phyloP scores from a whole-genome alignment of 2,888 invertebrate genomes.

The Mesodorylaimus sp. region DNA sequence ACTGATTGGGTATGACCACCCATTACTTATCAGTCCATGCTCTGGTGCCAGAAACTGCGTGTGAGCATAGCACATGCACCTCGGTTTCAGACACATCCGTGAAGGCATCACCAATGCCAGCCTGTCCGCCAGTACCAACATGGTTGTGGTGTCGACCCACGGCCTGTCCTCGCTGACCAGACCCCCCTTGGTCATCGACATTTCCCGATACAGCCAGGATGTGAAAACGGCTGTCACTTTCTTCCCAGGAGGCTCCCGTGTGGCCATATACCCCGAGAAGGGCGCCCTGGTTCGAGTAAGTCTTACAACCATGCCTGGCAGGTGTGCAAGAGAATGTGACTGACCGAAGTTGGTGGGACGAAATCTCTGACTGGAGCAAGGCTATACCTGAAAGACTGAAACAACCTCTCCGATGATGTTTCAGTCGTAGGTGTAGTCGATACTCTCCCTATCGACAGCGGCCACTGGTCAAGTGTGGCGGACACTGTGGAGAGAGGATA shows the following conservation, averaged over 20 bases:
- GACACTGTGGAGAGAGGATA: too few relatives aligned
- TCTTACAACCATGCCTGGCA: background rate
- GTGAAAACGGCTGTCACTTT: slow-evolving; percentile 3
- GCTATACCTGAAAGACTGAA: too few relatives aligned
- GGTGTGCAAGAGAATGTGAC: too few relatives aligned
- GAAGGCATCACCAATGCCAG: background rate
- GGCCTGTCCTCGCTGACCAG: background rate
- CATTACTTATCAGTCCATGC: too few relatives aligned
- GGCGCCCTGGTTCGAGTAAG: background rate
- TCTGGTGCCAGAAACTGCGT: background rate
- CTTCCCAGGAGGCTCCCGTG: background rate
- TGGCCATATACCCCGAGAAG: background rate
- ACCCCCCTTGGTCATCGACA: slow-evolving; percentile 1
- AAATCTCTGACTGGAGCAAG: too few relatives aligned
- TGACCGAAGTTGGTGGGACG: too few relatives aligned
- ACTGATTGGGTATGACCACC: background rate
- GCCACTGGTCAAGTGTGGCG: too few relatives aligned
- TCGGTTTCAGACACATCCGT: background rate
- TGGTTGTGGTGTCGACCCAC: background rate
- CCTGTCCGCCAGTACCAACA: background rate
- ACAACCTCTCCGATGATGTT: too few relatives aligned
- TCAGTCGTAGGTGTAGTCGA: too few relatives aligned
- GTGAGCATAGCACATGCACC: background rate
- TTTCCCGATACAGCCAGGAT: background rate
- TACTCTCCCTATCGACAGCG: too few relatives aligned